phyloP scores from a whole-genome alignment of 1,140 invertebrate genomes.

The Ptiloglossa arizonensis region DNA sequence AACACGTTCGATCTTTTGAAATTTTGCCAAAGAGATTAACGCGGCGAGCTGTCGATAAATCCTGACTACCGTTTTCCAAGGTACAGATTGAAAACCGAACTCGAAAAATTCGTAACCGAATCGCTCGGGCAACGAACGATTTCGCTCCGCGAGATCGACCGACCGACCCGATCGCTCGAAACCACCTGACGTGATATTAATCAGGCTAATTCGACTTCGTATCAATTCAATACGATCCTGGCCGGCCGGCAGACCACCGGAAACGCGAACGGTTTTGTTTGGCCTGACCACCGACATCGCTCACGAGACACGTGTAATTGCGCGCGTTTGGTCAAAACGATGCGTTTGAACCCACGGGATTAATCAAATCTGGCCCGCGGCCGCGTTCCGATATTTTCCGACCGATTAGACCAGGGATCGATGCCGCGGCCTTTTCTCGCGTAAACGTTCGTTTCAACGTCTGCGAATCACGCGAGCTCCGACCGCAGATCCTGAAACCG shows the following conservation, averaged over 20 bases:
- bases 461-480: not conserved
- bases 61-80: too few relatives aligned
- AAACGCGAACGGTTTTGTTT: conserved; percentile 39
- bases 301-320: conserved; percentile 38
- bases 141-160: too few relatives aligned
- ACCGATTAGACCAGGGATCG: conserved; percentile 32
- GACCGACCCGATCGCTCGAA: too few relatives aligned
- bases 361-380: conserved; percentile 37
- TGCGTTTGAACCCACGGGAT: conserved; percentile 30
- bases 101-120: too few relatives aligned
- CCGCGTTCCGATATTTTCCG: conserved; percentile 34
- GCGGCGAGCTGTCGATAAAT: too few relatives aligned
- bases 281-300: conserved; percentile 15
- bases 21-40: too few relatives aligned
- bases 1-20: too few relatives aligned
- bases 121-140: too few relatives aligned
- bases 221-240: conserved; percentile 39
- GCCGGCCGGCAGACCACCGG: not conserved
- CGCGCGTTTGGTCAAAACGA: conserved; percentile 5
- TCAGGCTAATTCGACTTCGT: conserved; percentile 37
- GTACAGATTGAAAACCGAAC: too few relatives aligned
- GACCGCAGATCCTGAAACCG: too few relatives aligned
- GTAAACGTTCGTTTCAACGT: not conserved
- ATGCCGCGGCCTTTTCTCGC: conserved; percentile 18
- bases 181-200: conserved; percentile 39